Evolutionary conservation across 1,140 invertebrate species (phyloP).

Genomic region (Calliphora vicina): DNA sequence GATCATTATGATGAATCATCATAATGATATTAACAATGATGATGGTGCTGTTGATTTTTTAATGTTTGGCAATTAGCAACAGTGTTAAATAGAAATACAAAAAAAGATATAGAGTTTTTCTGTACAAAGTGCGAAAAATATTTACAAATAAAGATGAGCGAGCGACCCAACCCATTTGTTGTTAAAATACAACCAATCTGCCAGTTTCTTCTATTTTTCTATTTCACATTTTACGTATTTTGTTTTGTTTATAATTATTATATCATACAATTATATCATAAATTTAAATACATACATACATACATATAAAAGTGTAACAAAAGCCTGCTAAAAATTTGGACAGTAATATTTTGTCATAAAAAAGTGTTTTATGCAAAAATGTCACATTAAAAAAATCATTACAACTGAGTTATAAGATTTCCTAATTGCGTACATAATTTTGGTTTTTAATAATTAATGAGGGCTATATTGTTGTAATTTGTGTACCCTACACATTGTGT

Average conservation of each 20-base stretch:
- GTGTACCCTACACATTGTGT: too few species aligned
- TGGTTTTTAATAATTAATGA: too few species aligned
- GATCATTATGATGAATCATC: neutral
- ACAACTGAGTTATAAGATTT: too few species aligned
- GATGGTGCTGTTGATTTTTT: neutral
- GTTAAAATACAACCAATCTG: neutral
- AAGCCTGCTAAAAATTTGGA: too few species aligned
- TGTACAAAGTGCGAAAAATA: neutral
- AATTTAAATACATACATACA: neutral
- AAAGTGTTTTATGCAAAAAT: too few species aligned
- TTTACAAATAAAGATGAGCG: neutral
- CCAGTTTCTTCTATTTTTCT: neutral
- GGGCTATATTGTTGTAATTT: too few species aligned
- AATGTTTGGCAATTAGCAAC: neutral
- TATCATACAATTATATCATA: neutral
- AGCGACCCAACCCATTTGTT: neutral
- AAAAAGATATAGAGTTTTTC: neutral
- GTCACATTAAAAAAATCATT: too few species aligned
- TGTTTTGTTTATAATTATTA: neutral
- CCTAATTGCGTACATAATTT: too few species aligned
- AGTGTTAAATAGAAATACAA: neutral
- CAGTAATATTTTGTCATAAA: too few species aligned
- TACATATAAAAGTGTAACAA: too few species aligned
- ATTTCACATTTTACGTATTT: neutral
- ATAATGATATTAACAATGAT: neutral